Conservation (phyloP, 1,140 invertebrate genomes). For the Papilio helenus region DNA sequence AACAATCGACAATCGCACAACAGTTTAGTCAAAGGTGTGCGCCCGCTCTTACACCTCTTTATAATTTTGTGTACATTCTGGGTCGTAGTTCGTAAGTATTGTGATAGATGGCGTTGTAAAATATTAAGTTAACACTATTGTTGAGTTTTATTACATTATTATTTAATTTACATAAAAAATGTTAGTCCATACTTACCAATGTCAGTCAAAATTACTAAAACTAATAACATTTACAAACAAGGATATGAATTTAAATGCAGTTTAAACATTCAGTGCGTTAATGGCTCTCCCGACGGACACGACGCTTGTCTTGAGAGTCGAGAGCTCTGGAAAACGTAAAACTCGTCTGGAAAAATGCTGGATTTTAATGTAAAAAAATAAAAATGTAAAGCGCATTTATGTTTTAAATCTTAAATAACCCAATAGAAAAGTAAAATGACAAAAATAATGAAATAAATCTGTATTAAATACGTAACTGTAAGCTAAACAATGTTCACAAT, state of each 20-base stretch:
- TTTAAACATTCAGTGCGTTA: conserved; percentile 32
- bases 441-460: not conserved
- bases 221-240: not conserved
- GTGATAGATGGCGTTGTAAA: not conserved
- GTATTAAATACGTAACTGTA: not conserved
- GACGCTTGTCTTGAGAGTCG: conserved; percentile 6
- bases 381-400: not conserved
- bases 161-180: too few relatives aligned
- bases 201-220: too few relatives aligned
- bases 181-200: too few relatives aligned
- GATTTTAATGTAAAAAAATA: not conserved
- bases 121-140: not conserved
- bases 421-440: not conserved
- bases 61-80: too few relatives aligned
- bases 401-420: not conserved
- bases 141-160: too few relatives aligned
- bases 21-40: too few relatives aligned
- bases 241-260: conserved; percentile 17
- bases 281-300: conserved; percentile 21
- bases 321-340: not conserved
- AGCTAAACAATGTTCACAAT: not conserved
- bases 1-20: too few relatives aligned
- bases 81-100: too few relatives aligned
- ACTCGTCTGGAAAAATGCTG: not conserved
- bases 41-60: too few relatives aligned